phyloP scores from a whole-genome alignment of 2,888 invertebrate genomes.

The Leptogaster cylindrica region DNA sequence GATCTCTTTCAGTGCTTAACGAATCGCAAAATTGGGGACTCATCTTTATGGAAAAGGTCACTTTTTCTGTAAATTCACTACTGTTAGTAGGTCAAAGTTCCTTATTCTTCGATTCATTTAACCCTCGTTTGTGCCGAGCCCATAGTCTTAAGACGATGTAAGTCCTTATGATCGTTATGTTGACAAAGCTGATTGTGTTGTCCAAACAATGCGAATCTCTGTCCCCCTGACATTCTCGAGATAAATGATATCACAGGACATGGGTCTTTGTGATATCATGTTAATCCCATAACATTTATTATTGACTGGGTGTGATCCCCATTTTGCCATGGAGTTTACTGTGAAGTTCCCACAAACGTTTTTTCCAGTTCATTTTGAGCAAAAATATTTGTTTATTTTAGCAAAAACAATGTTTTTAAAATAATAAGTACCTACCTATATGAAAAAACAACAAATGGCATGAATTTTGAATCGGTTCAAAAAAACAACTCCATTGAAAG shows the following conservation, averaged over 20 bases:
- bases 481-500: too few relatives aligned
- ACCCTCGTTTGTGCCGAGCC: constrained; percentile 14
- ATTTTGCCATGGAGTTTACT: not conserved
- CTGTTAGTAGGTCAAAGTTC: constrained; percentile 36
- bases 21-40: constrained; percentile 42
- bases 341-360: too few relatives aligned
- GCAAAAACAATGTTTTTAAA: too few relatives aligned
- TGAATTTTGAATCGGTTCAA: too few relatives aligned
- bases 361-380: too few relatives aligned
- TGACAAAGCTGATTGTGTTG: constrained; percentile 42
- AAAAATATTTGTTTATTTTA: too few relatives aligned
- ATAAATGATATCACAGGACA: constrained; percentile 29
- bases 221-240: constrained; percentile 20
- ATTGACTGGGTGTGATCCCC: not conserved
- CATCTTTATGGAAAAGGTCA: constrained; percentile 33
- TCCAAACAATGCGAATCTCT: constrained; percentile 36
- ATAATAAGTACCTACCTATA: too few relatives aligned
- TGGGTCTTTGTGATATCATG: not conserved
- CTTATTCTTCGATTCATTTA: constrained; percentile 42
- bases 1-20: constrained; percentile 40
- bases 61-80: constrained; percentile 1
- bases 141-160: constrained; percentile 26
- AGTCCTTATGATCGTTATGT: constrained; percentile 39
- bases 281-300: constrained; percentile 21
- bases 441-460: too few relatives aligned